Percentiles rank a stretch among this genome's conserved stretches.
These are phyloP conservation scores for Microcebus griseorufus DNA, from an alignment of 2,113 vertebrate species.

Conservation along the genomic window DNA sequence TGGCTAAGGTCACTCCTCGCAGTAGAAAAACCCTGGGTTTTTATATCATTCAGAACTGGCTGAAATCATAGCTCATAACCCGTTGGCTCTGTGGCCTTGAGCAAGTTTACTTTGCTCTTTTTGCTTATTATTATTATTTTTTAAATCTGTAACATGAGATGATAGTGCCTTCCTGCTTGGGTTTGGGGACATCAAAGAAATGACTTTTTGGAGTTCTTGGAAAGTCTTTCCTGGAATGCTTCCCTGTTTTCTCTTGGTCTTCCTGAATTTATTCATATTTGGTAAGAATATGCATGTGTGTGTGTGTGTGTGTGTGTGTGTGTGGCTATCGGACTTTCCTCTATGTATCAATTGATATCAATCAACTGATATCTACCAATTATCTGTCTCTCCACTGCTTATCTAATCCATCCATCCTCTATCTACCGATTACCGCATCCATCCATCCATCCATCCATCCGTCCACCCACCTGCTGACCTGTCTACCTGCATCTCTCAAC, in stretches of 20 bases:
- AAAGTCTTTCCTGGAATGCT: not conserved
- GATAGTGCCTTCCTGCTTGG: no score
- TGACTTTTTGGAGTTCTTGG: not conserved
- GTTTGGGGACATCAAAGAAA: not conserved
- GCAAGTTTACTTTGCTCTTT: not conserved
- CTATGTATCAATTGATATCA: no score
- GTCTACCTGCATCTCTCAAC: rapidly evolving
- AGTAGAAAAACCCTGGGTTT: not conserved
- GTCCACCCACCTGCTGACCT: no score
- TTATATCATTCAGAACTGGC: not conserved
- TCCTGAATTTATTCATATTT: not conserved
- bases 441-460: rapidly evolving
- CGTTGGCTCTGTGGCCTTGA: not conserved
- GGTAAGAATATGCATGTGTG: not conserved
- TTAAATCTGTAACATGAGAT: not conserved
- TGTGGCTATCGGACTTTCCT: not conserved
- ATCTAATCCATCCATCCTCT: no score
- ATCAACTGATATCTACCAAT: not conserved
- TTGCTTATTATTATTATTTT: not conserved
- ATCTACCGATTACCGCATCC: not conserved
- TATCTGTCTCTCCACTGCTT: not conserved
- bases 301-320: rapidly evolving
- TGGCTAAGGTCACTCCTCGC: not conserved
- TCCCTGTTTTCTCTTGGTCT: not conserved
- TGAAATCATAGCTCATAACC: no score